Base-by-base conservation (phyloP, 2,888 invertebrate species). In the Cyaniris semiargus region DNA sequence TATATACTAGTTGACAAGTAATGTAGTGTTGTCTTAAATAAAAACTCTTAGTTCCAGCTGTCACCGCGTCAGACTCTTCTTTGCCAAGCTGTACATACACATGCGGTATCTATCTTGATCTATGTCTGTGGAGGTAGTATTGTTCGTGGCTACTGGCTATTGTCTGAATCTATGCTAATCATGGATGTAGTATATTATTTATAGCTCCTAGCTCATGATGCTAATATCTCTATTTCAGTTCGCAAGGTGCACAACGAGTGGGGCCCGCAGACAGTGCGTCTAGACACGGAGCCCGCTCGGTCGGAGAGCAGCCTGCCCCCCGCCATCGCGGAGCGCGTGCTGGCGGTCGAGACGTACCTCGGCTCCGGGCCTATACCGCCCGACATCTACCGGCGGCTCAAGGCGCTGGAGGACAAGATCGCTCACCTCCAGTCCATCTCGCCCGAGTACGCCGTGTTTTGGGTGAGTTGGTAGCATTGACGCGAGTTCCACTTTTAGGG, bases 401-500 rank as follows among this genome's bases (percentile, higher is more conserved):
- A 97, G 87, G 90, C 90, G 1, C 94, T 97, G 83, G 98, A 98
- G 88, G 95, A 97, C 83, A 95, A 96, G 80, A 95, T 98, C 75
- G 91, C 97, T 8, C 92, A 95, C 79, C 88, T 98, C 78, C 96
- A 98, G 88, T 95, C 97, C 0, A 87, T 97, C 77, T 97, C 97
- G 60, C 97, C 97, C 0, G 98, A 98, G 88, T 98, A 98, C 85
- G 95, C 95, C 34, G 95, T 96, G 82, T 96, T 96, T 82, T 92
- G 92, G 92, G 92, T 90, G 58, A 81, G 86, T 66, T 34, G 74
- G 60, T 23, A 53, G 15, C 4, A 15, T 48, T 48, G 15, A 1
- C n/a, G n/a, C n/a, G 48, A 15, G 48, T 48, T 48, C 48, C 7
- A 1, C 4, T 18, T 58, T 58, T 58, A 6, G 21, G 13, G 6